Base-by-base conservation (phyloP, 2,797 vertebrate species). In the Anguilla megastoma region DNA sequence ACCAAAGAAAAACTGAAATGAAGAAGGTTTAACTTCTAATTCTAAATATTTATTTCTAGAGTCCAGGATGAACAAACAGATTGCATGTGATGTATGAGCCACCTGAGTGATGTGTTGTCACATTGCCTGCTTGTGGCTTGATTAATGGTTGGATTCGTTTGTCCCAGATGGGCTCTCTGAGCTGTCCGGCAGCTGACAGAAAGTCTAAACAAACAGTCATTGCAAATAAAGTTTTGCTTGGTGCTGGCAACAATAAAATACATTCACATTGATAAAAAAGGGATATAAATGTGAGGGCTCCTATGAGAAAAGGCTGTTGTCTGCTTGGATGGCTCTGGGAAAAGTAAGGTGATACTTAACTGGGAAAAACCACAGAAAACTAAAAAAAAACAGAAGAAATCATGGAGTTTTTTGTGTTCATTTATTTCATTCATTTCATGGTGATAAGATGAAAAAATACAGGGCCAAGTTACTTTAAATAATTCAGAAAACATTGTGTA, bases 161-260 rank as follows among this genome's bases (percentile, higher is more conserved):
- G 66, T n/a, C 2, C 21, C 24, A 71, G 45, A 71, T 71, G 41
- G 60, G 14, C 48, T 45, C 45, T 86, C 66, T 71, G 27, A n/a
- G n/a, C 66, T 54, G 27, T 76, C 85, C 74, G 71, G 54, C 85
- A 71, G 18, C 85, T 33, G 36, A 30, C 66, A 86, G 18, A 16
- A 76, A 45, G 63, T 50, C n/a, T 48, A 76, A 54, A 76, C 69
- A 86, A 69, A 74, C 27, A 30, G 71, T 48, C 12, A 50, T 10
- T 74, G 63, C 63, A 86, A 74, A 48, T 52, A 86, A 74, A 71
- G 66, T 30, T 30, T 24, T 9, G 69, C 69, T 86, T 69, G 52
- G 69, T 45, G 71, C 7, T 24, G 9, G 50, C 50, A 33, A 69
- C 63, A 69, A 69, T 69, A 8, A 69, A 69, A 69, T 24, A 7